Percentiles rank a stretch among this genome's conserved stretches.
These are phyloP conservation scores for Eptatretus burgeri DNA, from an alignment of 2,113 vertebrate species.

Conservation along the genomic window DNA sequence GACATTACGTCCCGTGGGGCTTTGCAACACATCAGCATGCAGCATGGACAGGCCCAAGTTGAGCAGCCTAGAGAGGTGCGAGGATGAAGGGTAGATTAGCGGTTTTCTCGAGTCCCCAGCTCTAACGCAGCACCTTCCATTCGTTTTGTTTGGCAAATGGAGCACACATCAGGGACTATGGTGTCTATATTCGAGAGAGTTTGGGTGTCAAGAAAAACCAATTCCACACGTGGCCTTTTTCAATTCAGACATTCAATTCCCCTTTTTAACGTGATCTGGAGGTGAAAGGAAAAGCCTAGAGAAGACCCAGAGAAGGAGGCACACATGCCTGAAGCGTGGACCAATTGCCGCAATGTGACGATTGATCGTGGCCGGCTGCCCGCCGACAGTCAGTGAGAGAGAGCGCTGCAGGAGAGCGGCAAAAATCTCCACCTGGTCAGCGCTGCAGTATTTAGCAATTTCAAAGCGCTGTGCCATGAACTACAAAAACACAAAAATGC, in stretches of 20 bases:
- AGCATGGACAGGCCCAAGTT: constrained; percentile 60
- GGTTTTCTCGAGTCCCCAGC: no score
- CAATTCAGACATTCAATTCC: no score
- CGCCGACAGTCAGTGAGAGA: constrained; percentile 50
- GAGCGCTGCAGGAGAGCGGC: constrained; percentile 54
- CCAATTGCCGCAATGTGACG: constrained; percentile 68
- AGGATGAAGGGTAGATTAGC: no score
- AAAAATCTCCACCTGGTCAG: constrained; percentile 88
- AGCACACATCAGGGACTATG: no score
- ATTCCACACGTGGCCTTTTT: no score
- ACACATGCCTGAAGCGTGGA: constrained; percentile 44
- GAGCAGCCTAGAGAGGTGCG: constrained; percentile 24
- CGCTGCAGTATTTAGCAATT: constrained; percentile 87
- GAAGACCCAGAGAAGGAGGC: no score
- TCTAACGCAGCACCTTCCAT: no score
- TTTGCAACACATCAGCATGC: constrained; percentile 69
- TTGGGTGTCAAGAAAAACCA: no score
- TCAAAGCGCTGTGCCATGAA: constrained; percentile 82
- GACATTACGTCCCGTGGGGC: constrained; percentile 64
- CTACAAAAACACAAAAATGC: constrained; percentile 19
- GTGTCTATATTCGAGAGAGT: no score
- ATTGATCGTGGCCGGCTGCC: constrained; percentile 43
- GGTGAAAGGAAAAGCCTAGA: no score
- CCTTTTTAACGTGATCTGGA: no score
- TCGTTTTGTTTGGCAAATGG: no score